Conservation (phyloP, 2,797 vertebrate genomes). For the Sciaenops ocellatus region DNA sequence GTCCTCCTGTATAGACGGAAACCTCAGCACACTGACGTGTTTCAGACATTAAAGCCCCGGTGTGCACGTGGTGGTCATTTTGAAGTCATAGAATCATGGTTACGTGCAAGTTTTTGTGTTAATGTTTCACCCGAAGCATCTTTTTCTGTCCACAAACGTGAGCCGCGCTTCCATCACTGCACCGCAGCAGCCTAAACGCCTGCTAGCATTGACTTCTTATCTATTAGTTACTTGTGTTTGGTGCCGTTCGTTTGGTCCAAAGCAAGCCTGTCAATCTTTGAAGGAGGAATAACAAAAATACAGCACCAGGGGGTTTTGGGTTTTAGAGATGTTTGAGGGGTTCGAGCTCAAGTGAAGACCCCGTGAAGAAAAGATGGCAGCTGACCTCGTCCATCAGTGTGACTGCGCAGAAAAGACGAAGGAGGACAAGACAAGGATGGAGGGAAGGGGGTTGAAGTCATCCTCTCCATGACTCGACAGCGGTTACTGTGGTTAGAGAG, state of each 20-base stretch:
- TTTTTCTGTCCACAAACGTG: no score
- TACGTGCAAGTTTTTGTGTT: background rate
- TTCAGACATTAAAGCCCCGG: background rate
- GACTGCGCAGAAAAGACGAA: background rate
- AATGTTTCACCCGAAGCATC: no score
- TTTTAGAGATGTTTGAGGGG: background rate
- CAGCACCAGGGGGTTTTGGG: background rate
- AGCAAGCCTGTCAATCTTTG: background rate
- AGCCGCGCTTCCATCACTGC: no score
- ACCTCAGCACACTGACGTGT: no score
- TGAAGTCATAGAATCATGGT: background rate
- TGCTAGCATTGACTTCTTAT: no score
- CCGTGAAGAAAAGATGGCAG: background rate
- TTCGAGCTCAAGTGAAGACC: background rate
- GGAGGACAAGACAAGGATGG: background rate
- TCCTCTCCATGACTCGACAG: constrained; percentile 15
- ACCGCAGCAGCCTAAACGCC: no score
- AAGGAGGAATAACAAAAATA: no score
- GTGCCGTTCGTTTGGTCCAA: background rate
- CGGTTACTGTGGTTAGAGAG: constrained; percentile 13
- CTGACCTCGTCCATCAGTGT: background rate
- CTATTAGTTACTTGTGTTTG: no score
- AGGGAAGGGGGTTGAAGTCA: constrained; percentile 12
- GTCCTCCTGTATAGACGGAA: background rate
- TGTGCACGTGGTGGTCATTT: background rate